Conservation (phyloP, 2,888 invertebrate species). For the Lingula anatina region DNA sequence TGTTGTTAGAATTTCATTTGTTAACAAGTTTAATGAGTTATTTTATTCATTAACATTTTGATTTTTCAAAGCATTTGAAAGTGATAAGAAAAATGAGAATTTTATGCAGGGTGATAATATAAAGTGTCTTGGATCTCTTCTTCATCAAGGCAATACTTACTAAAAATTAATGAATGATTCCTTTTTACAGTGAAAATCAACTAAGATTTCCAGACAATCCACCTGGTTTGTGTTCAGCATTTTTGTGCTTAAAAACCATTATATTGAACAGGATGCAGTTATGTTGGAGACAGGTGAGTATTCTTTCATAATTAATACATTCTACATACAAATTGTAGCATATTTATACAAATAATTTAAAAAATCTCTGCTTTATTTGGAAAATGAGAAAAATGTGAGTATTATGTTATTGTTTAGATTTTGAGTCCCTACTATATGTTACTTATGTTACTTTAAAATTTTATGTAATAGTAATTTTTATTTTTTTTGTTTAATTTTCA, state of each 20-base stretch:
- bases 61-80: no score
- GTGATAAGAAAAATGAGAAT: no score
- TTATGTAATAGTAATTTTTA: no score
- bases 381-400: no score
- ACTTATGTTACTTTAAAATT: no score
- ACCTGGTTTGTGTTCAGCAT: constrained; percentile 55
- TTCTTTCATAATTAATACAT: background rate
- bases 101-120: background rate
- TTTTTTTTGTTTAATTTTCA: no score
- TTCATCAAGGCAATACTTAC: background rate
- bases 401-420: background rate
- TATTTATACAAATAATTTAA: background rate
- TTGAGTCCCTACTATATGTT: constrained; percentile 2
- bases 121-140: background rate
- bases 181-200: constrained; percentile 68
- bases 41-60: no score
- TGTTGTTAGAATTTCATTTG: background rate
- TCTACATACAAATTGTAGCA: background rate
- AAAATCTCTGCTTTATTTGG: background rate
- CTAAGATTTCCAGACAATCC: constrained; percentile 62
- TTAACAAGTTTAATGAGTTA: no score
- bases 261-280: constrained; percentile 65
- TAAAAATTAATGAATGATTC: constrained; percentile 6
- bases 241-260: constrained; percentile 63
- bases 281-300: constrained; percentile 66